A percentile compares a stretch with the other conserved stretches of the same genome.
Evolutionary conservation across 2,797 vertebrate genomes (phyloP).

Genomic region (Silurus aristotelis): DNA sequence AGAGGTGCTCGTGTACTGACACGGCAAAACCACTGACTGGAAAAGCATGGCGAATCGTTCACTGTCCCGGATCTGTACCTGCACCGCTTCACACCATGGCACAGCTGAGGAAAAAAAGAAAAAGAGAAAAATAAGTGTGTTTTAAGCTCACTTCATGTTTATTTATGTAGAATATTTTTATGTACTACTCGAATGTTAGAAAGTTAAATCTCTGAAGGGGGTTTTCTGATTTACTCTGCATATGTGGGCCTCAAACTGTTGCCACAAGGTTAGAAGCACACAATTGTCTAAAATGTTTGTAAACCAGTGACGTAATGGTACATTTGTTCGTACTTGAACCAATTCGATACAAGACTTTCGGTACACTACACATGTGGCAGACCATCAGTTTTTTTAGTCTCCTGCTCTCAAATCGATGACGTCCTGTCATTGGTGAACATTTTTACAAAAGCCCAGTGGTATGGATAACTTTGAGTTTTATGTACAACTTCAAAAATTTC

Average conservation of each 20-base stretch:
- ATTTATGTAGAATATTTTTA: not conserved
- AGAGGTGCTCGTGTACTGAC: slow-evolving; percentile 88
- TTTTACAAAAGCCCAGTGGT: too few species aligned
- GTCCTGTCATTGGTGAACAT: too few species aligned
- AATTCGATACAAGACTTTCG: too few species aligned
- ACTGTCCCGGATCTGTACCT: slow-evolving; percentile 84
- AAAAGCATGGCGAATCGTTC: slow-evolving; percentile 90
- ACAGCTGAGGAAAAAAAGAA: slow-evolving; percentile 49
- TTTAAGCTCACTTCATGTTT: too few species aligned
- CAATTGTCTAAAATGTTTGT: not conserved
- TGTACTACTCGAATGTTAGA: not conserved
- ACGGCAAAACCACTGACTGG: slow-evolving; percentile 89
- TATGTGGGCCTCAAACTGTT: not conserved
- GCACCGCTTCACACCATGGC: slow-evolving; percentile 75
- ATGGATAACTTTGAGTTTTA: too few species aligned
- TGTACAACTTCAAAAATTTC: too few species aligned
- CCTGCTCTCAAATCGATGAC: too few species aligned
- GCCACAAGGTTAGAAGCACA: not conserved
- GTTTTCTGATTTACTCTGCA: not conserved
- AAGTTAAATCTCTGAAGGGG: not conserved
- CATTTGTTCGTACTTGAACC: too few species aligned
- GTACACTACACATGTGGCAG: too few species aligned
- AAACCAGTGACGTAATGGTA: too few species aligned
- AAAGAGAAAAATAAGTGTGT: not conserved
- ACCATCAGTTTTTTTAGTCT: too few species aligned